Base-by-base conservation (phyloP, 2,888 invertebrate species). In the Stramonita haemastoma region DNA sequence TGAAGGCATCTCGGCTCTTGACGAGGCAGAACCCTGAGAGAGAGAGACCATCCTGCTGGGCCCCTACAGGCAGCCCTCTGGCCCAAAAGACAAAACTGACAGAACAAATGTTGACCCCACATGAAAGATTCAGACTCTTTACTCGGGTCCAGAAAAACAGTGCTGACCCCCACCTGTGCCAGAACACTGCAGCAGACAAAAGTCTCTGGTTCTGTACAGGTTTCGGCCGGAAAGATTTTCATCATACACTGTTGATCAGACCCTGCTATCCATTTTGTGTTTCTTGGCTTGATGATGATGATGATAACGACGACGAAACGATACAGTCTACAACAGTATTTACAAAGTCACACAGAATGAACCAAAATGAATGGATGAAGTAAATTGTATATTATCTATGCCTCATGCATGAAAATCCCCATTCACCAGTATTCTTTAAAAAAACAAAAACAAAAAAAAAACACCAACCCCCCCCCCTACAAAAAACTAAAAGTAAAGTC, bases 251-350 rank as follows among this genome's bases (percentile, higher is more conserved):
- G 81, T 83, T 46, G 36, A 83, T 83, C 46, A 26, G 81, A 83
- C 26, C 81, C 36, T 22, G 81, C 46, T 83, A 36, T 83, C 81
- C 22, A 26, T 83, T 83, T 83, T 83, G 36, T 36, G 81, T 83
- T 26, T 15, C 46, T 26, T 36, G 81, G 81, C 22, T 83, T 83
- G 36, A 22, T 83, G 13, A 15, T 5, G 26, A 46, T 26, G 36
- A 46, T 22, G 19, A 83, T 8, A 6, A 46, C 17, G 6, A 29
- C 26, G 66, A 66, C 17, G 66, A 17, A 17, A 46, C 26, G 26
- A 4, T 36, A 83, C 81, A 32, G 13, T 15, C 13, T 5, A 83
- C 81, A 36, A 83, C 13, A 83, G 22, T 17, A 34, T 46, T 8
- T 46, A 36, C 36, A 46, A n/a, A n/a, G 36, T 36, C 5, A 83